Conservation (phyloP, 2,888 invertebrate genomes). For the Arrhopalites spinosus region DNA sequence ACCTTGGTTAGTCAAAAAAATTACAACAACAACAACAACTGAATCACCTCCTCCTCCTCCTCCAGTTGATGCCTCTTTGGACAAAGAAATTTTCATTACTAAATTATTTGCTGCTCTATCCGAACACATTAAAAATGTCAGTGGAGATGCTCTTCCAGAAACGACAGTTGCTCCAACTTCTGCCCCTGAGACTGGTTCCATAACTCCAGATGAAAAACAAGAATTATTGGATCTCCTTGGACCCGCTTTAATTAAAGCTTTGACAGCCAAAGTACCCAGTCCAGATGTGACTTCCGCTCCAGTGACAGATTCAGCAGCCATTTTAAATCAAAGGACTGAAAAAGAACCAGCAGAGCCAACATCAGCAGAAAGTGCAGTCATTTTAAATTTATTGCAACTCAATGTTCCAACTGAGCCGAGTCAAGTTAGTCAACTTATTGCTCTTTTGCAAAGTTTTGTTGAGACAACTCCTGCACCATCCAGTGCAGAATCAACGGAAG, state of each 20-base stretch:
- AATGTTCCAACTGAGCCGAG: no score
- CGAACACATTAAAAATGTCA: not conserved
- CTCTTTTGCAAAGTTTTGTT: not conserved
- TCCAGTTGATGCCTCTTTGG: not conserved
- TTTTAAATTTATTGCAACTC: no score
- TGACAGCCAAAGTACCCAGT: not conserved
- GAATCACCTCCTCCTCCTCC: not conserved
- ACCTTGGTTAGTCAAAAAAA: not conserved
- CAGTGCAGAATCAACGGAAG: not conserved
- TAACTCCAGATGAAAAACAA: not conserved
- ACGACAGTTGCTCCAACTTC: not conserved
- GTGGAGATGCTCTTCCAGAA: not conserved
- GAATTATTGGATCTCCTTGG: no score
- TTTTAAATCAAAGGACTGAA: not conserved
- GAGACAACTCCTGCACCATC: not conserved
- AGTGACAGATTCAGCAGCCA: not conserved
- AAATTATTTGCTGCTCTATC: slow-evolving; percentile 2
- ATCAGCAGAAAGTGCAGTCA: no score
- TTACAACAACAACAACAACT: not conserved
- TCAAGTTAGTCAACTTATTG: not conserved
- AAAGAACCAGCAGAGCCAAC: not conserved
- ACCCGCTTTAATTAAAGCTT: no score
- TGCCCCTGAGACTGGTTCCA: not conserved
- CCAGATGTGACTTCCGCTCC: not conserved
- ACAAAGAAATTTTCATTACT: not conserved